Base-by-base conservation (phyloP, 2,888 invertebrate species). In the Nysson spinosus region DNA sequence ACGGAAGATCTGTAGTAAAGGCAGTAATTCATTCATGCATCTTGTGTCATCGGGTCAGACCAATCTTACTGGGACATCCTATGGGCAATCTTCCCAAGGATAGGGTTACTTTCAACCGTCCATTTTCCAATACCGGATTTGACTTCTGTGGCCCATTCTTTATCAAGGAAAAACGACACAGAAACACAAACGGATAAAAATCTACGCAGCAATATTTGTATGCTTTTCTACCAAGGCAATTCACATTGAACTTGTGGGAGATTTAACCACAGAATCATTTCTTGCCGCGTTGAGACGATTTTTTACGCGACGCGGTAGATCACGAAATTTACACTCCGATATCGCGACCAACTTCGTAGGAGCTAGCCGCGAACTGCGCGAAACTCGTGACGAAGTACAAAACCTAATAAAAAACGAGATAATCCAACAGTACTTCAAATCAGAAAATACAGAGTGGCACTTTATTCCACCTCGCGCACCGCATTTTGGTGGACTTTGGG, bases 101-200 rank as follows among this genome's bases (percentile, higher is more conserved):
- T 1, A 5, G 43, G 2, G 5, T 43, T 4, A 26, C 26, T 5
- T 4, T 9, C 7, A 7, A 3, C 0, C 17, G 43, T 1, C 43
- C 28, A 3, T 43, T 43, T 4, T n/a, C 14, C 2, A 7, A 14
- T 7, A 17, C n/a, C 0, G 43, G 43, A 1, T n/a, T 43, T 1
- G 43, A 43, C 17, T 43, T 26, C 4, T 42, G 42, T 9, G 26
- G 26, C 4, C 42, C 42, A 7, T 42, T 42, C 7, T 42, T 2
- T 11, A 14, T 43, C 1, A 46, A 46, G 9, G 34, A 46, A 7
- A 17, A 6, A 7, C 0, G 6, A 3, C 12, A 11, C 12, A 32
- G 34, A 6, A 46, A 34, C 22, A 20, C 3, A 14, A 2, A 5
- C 4, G n/a, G 14, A 7, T 34, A 4, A 46, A 34, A 9, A 22